phyloP scores from a whole-genome alignment of 2,888 invertebrate genomes.

The Syritta pipiens region DNA sequence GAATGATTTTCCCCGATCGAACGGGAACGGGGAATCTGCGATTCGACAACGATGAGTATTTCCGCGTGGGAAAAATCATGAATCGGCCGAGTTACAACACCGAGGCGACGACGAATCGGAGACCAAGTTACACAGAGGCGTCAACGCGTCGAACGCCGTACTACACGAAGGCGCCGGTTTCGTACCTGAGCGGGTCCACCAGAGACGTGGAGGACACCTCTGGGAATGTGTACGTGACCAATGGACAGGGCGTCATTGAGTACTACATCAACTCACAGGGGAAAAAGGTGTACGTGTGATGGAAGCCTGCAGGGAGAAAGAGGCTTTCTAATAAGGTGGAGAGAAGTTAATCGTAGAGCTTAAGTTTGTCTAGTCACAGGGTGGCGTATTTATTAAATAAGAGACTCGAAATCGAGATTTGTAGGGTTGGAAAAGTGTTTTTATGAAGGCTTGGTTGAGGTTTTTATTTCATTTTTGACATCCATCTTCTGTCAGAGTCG shows the following conservation, averaged over 20 bases:
- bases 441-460: no score
- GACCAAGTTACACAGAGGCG: constrained; percentile 53
- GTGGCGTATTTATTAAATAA: no score
- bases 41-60: constrained; percentile 76
- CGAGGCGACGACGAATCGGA: constrained; percentile 57
- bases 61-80: constrained; percentile 75
- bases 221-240: constrained; percentile 77
- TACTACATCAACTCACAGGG: constrained; percentile 77
- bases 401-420: no score
- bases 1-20: constrained; percentile 81
- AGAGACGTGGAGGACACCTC: constrained; percentile 71
- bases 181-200: neutral
- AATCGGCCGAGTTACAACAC: constrained; percentile 72
- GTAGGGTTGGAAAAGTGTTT: no score
- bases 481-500: no score
- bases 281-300: constrained; percentile 74
- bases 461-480: no score
- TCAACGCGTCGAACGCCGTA: no score
- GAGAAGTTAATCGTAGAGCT: neutral
- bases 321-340: neutral
- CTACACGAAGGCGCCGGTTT: constrained; percentile 27
- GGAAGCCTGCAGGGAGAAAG: neutral
- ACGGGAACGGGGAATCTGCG: constrained; percentile 81
- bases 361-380: constrained; percentile 27
- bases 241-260: constrained; percentile 75